Evolutionary conservation across 2,113 vertebrate genomes (phyloP).

Genomic region (Triplophysa rosa): DNA sequence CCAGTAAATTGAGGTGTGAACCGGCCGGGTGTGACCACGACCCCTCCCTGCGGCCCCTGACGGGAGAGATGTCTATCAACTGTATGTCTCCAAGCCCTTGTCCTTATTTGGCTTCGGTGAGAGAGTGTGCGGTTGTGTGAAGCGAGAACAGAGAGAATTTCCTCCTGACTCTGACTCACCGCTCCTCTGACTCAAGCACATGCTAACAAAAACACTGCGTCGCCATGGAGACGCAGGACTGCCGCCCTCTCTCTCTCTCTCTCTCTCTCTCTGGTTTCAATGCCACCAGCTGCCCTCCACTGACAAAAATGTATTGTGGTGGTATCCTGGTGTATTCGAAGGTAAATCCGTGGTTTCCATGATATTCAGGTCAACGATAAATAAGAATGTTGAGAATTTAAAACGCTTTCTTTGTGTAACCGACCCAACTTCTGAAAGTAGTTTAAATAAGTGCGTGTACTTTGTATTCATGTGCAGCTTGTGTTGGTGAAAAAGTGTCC

Average conservation of each 20-base stretch:
- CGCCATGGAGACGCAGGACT: slow-evolving; percentile 65
- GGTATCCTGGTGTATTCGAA: neutral
- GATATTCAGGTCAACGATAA: no score
- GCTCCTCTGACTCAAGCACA: slow-evolving; percentile 75
- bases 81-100: slow-evolving; percentile 61
- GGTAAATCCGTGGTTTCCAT: no score
- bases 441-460: no score
- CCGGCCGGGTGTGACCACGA: slow-evolving; percentile 34
- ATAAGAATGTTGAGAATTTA: no score
- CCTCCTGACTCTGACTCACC: slow-evolving; percentile 81
- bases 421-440: no score
- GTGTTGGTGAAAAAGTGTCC: no score
- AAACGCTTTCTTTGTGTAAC: no score
- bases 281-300: slow-evolving; percentile 20
- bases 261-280: neutral
- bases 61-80: slow-evolving; percentile 37
- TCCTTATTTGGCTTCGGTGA: slow-evolving; percentile 77
- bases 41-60: neutral
- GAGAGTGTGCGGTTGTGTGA: slow-evolving; percentile 34
- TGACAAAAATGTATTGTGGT: neutral
- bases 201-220: slow-evolving; percentile 78
- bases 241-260: slow-evolving; percentile 7
- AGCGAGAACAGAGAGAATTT: slow-evolving; percentile 64
- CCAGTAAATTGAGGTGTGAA: slow-evolving; percentile 50
- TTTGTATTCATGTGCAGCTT: no score